Percentiles rank a stretch among this genome's conserved stretches.
Evolutionary conservation across 2,797 vertebrate genomes (phyloP).

Genomic region (Zalophus californianus): DNA sequence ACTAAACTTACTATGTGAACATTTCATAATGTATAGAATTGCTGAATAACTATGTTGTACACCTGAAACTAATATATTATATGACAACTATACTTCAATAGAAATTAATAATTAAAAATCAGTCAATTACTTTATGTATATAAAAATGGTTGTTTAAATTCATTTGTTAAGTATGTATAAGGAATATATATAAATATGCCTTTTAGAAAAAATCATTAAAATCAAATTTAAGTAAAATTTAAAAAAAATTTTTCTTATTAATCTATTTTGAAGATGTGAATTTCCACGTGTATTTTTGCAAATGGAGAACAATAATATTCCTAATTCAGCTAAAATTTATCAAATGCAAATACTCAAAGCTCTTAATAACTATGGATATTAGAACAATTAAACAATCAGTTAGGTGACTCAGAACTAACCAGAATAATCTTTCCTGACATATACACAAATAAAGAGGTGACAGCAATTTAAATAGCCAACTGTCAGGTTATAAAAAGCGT

Average conservation of each 20-base stretch:
- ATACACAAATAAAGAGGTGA: constrained; percentile 50
- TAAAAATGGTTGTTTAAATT: constrained; percentile 10
- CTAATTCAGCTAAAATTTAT: constrained; percentile 34
- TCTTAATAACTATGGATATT: constrained; percentile 41
- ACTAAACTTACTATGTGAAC: background rate
- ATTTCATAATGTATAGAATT: background rate
- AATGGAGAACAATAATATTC: constrained; percentile 3
- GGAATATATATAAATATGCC: background rate
- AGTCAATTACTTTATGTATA: background rate
- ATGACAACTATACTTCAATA: background rate
- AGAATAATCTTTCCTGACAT: constrained; percentile 56
- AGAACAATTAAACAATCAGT: background rate
- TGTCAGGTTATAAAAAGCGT: constrained; percentile 35
- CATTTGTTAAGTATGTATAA: constrained; percentile 36
- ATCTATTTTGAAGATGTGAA: constrained; percentile 29
- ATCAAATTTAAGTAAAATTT: constrained; percentile 31
- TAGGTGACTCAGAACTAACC: constrained; percentile 53
- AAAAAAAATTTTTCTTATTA: background rate
- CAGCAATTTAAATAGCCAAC: constrained; percentile 51
- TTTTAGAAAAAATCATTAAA: constrained; percentile 49
- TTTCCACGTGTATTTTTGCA: background rate
- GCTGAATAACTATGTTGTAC: background rate
- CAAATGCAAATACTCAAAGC: background rate
- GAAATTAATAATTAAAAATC: constrained; percentile 33
- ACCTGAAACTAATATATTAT: background rate